Conservation (phyloP, 2,797 vertebrate species). For the Molossus molossus region DNA sequence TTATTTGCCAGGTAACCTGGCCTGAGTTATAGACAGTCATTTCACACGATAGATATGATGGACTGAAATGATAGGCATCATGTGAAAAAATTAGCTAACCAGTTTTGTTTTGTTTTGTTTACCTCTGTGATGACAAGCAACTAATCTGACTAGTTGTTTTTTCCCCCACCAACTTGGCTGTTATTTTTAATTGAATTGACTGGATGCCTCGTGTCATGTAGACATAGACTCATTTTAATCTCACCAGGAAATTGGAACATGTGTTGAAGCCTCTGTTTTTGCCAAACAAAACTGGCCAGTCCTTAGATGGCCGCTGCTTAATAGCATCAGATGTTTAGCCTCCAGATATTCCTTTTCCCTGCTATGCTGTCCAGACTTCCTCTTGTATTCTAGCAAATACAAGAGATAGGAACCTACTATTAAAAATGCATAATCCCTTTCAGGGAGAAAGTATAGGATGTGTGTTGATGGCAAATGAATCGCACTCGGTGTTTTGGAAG, state of each 20-base stretch:
- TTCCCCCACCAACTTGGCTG: neutral
- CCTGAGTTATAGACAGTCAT: neutral
- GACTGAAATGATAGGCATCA: neutral
- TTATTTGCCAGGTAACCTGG: constrained; percentile 35
- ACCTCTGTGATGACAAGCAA: constrained; percentile 8
- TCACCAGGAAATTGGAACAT: constrained; percentile 80
- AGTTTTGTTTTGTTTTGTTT: constrained; percentile 14
- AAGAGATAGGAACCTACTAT: neutral
- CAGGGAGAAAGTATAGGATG: neutral
- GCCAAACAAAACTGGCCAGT: constrained; percentile 73
- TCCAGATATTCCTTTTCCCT: constrained; percentile 66
- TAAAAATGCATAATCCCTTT: neutral
- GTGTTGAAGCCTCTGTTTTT: constrained; percentile 67
- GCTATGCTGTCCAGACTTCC: neutral
- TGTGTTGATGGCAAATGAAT: neutral
- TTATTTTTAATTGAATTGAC: constrained; percentile 81
- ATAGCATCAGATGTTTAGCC: constrained; percentile 78
- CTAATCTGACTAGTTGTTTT: constrained; percentile 17
- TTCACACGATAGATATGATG: neutral
- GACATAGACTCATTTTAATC: constrained; percentile 74
- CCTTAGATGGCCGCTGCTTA: constrained; percentile 59
- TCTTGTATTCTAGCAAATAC: constrained; percentile 4
- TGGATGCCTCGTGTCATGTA: constrained; percentile 75
- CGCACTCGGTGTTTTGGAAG: neutral
- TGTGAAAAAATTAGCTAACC: constrained; percentile 57